phyloP scores from a whole-genome alignment of 2,113 vertebrate genomes.

The Ceratotherium simum region DNA sequence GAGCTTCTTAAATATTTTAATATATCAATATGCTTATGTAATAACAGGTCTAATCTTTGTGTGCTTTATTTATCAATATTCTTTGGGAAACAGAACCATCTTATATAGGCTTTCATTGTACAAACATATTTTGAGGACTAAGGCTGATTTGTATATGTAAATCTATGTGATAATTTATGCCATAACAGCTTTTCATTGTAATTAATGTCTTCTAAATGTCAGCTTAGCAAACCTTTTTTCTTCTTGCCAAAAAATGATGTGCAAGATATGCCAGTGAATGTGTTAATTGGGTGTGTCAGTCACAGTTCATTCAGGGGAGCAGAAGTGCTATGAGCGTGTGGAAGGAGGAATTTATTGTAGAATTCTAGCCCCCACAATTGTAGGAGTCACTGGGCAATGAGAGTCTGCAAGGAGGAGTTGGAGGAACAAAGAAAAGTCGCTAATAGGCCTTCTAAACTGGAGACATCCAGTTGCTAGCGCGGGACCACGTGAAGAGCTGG shows the following conservation, averaged over 20 bases:
- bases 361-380: not conserved
- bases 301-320: not conserved
- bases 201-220: constrained; percentile 44
- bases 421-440: not conserved
- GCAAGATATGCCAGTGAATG: not conserved
- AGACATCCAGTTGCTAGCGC: not conserved
- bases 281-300: constrained; percentile 37
- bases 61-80: not conserved
- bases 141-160: not conserved
- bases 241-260: not conserved
- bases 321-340: not conserved
- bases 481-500: not conserved
- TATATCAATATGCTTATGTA: not conserved
- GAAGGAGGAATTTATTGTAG: not conserved
- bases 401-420: not conserved
- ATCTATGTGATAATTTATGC: not conserved
- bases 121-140: constrained; percentile 23
- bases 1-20: constrained; percentile 13
- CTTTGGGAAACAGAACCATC: not conserved
- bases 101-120: not conserved
- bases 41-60: not conserved
- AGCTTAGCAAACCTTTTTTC: not conserved
- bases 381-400: not conserved
- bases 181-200: not conserved
- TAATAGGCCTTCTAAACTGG: not conserved